A percentile compares a stretch with the other conserved stretches of the same genome.
Evolutionary conservation across 30 jellyfish, hydroid and myxozoan species (phyloP).

Genomic region (Catostylus mosaicus): DNA sequence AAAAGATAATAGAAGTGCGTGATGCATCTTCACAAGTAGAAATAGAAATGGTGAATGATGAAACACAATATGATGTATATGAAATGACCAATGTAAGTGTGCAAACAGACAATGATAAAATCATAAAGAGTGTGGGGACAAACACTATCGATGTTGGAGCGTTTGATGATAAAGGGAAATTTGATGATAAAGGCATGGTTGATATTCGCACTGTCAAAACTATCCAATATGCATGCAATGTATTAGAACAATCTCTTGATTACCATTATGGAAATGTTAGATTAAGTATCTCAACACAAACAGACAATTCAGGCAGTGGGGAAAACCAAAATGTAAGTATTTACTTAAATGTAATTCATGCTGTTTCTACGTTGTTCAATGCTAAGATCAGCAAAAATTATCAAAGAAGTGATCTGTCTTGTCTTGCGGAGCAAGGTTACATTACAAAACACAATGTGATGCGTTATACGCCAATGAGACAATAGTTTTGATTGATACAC

Average conservation of each 20-base stretch:
- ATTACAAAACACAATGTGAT: too few relatives aligned
- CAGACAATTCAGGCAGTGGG: conserved; percentile 8
- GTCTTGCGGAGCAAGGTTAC: too few relatives aligned
- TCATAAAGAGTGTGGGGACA: background rate
- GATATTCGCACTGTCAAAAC: background rate
- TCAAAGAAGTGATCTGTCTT: too few relatives aligned
- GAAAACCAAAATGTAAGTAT: background rate
- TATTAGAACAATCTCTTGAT: conserved; percentile 3
- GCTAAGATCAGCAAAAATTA: too few relatives aligned
- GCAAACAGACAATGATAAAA: background rate
- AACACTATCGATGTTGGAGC: background rate
- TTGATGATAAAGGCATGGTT: background rate
- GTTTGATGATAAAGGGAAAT: background rate
- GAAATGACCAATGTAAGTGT: background rate
- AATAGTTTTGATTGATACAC: too few relatives aligned
- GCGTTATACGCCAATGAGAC: too few relatives aligned
- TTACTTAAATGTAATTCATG: too few relatives aligned
- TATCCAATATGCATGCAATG: conserved; percentile 2
- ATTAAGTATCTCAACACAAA: conserved; percentile 16
- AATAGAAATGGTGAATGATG: background rate
- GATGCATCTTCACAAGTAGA: background rate
- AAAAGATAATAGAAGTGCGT: too few relatives aligned
- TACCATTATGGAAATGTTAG: background rate
- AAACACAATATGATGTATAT: background rate
- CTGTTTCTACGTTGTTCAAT: too few relatives aligned